phyloP scores from a whole-genome alignment of 2,888 invertebrate species.

The Crocallis elinguaria region DNA sequence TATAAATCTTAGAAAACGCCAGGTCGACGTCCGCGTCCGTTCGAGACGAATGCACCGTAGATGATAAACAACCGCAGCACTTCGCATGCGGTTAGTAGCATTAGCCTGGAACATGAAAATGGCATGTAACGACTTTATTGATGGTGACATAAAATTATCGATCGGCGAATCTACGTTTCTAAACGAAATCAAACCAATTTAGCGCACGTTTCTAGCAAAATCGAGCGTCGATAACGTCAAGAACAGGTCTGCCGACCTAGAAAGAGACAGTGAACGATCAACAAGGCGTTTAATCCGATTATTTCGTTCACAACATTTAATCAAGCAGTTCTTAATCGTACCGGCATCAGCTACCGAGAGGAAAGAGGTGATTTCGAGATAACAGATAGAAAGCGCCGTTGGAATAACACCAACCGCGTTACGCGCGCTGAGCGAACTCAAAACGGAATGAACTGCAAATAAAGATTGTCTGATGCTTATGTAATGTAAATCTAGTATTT shows the following conservation, averaged over 20 bases:
- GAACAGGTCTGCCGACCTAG: constrained; percentile 48
- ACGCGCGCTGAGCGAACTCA: constrained; percentile 70
- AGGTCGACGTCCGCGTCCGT: constrained; percentile 63
- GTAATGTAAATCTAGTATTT: too few species aligned
- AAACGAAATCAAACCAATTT: constrained; percentile 39
- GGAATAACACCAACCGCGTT: constrained; percentile 74
- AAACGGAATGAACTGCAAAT: constrained; percentile 48
- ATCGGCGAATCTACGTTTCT: constrained; percentile 36
- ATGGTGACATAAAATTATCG: constrained; percentile 42
- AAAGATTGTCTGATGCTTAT: constrained; percentile 9
- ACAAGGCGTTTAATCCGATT: constrained; percentile 62
- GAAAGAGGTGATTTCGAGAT: constrained; percentile 71
- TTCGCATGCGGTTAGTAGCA: constrained; percentile 62
- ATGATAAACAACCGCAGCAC: constrained; percentile 62
- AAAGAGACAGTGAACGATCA: constrained; percentile 50
- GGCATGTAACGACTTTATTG: constrained; percentile 54
- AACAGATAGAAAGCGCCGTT: constrained; percentile 77
- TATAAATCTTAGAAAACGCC: constrained; percentile 51
- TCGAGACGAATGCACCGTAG: constrained; percentile 64
- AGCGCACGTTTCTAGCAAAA: constrained; percentile 29
- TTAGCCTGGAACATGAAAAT: constrained; percentile 58
- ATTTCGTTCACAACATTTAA: constrained; percentile 65
- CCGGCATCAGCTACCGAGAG: constrained; percentile 66
- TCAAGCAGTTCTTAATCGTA: constrained; percentile 62
- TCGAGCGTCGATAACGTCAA: constrained; percentile 37